A percentile compares a stretch with the other conserved stretches of the same genome.
phyloP scores from a whole-genome alignment of 1,140 invertebrate species.

The Anastrepha ludens region DNA sequence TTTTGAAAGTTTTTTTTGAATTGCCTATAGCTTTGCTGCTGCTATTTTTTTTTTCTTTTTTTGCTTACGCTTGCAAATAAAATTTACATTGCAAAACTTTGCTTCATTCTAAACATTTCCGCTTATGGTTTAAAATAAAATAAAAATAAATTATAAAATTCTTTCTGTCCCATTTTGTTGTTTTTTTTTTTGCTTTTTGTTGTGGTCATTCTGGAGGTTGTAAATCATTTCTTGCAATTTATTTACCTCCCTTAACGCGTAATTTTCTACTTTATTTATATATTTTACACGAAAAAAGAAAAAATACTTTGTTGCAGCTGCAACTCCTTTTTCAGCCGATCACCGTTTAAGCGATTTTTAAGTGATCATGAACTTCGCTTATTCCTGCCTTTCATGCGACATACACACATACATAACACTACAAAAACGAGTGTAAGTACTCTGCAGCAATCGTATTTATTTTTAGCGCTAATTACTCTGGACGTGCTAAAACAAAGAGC shows the following conservation, averaged over 20 bases:
- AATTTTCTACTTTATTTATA: not conserved
- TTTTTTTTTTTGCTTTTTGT: not conserved
- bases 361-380: slow-evolving; percentile 38
- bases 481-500: slow-evolving; percentile 12
- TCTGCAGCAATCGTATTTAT: slow-evolving; percentile 26
- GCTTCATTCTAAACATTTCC: too few relatives aligned
- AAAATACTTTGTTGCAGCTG: slow-evolving; percentile 4
- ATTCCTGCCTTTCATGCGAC: not conserved
- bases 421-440: not conserved
- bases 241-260: not conserved
- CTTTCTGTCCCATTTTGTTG: too few relatives aligned
- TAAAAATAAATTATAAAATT: too few relatives aligned
- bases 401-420: not conserved
- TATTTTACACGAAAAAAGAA: not conserved
- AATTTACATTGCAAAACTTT: too few relatives aligned
- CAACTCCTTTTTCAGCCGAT: not conserved
- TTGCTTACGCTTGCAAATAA: too few relatives aligned
- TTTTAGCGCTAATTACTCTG: slow-evolving; percentile 43
- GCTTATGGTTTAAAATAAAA: too few relatives aligned
- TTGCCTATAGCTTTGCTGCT: too few relatives aligned
- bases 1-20: too few relatives aligned
- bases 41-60: too few relatives aligned
- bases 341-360: slow-evolving; percentile 4
- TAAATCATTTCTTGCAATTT: slow-evolving; percentile 19
- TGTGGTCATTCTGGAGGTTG: not conserved